Percentiles rank a stretch among this genome's conserved stretches.
Conservation (phyloP, 2,888 invertebrate species). For the Volucella zonaria region DNA sequence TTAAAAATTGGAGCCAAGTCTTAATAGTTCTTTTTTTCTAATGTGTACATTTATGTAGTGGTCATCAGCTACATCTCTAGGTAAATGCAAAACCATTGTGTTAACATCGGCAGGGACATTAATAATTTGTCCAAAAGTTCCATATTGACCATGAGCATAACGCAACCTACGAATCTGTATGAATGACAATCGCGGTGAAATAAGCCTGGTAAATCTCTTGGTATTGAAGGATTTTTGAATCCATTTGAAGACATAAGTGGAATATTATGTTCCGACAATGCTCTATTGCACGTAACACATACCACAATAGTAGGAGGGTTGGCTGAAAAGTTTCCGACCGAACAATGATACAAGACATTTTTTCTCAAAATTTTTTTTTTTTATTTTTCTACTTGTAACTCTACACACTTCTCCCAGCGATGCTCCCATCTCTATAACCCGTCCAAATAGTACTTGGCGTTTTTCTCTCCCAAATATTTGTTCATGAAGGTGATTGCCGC, state of each 20-base stretch:
- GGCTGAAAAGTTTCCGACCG: too few relatives aligned
- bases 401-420: too few relatives aligned
- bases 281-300: slow-evolving; percentile 16
- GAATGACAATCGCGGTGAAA: slow-evolving; percentile 71
- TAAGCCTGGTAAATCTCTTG: slow-evolving; percentile 71
- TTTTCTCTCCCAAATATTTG: too few relatives aligned
- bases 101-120: slow-evolving; percentile 76
- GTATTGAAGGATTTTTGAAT: slow-evolving; percentile 48
- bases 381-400: too few relatives aligned
- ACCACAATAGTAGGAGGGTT: background rate
- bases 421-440: too few relatives aligned
- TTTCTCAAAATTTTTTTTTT: too few relatives aligned
- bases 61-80: slow-evolving; percentile 76
- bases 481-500: too few relatives aligned
- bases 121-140: slow-evolving; percentile 76
- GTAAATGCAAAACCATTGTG: slow-evolving; percentile 74
- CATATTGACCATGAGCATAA: slow-evolving; percentile 75
- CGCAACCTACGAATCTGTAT: slow-evolving; percentile 75
- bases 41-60: slow-evolving; percentile 43
- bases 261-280: slow-evolving; percentile 6
- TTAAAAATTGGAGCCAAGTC: slow-evolving; percentile 34
- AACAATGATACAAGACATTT: too few relatives aligned
- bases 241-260: slow-evolving; percentile 27
- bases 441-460: too few relatives aligned
- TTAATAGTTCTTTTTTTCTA: slow-evolving; percentile 16